Base-by-base conservation (phyloP, 2,113 vertebrate genomes). In the Apeltes quadracus region DNA sequence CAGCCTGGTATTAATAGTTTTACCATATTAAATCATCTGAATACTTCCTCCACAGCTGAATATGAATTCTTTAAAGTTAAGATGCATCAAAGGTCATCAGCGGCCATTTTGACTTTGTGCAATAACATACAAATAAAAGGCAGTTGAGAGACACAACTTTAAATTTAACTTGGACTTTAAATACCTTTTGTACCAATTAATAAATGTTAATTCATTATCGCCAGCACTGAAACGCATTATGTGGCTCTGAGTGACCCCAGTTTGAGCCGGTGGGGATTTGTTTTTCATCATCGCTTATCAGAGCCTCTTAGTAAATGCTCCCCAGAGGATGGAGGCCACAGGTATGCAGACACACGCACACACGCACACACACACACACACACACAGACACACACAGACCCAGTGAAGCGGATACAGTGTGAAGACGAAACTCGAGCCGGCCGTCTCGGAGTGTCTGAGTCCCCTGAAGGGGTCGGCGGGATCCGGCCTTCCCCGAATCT, bases 261-360 rank as follows among this genome's bases (percentile, higher is more conserved):
- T 32, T 41, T 67, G 54, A 75, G 62, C 62, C 43, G 16, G 39
- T 36, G 2, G 12, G 54, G 59, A 84, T 76, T 68, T 74, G 55
- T 70, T 73, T 81, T 81, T 73, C 72, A 84, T 73, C 78, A 76
- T 15, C 15, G 7, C 22, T 59, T 12, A 78, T 75, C 82, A 65
- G 63, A 59, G 6, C 20, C 14, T 61, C 39, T 12, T 23, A 46
- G 43, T 87, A 79, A 82, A 56, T 62, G 50, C 69, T 58, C 64
- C 69, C 73, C 38, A 61, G 78, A 29, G 61, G 36, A 63, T 18
- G n/a, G 20, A 54, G 20, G 7, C 27, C 20, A 55, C 41, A 34
- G 20, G 44, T 9, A 29, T 46, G 8, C 9, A 22, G 18, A 70
- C 38, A 46, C 65, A 27, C 74, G 46, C 14, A 53, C 16, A 48